A percentile compares a stretch with the other conserved stretches of the same genome.
phyloP scores from a whole-genome alignment of 2,888 invertebrate species.

The Caenorhabditis sp. region DNA sequence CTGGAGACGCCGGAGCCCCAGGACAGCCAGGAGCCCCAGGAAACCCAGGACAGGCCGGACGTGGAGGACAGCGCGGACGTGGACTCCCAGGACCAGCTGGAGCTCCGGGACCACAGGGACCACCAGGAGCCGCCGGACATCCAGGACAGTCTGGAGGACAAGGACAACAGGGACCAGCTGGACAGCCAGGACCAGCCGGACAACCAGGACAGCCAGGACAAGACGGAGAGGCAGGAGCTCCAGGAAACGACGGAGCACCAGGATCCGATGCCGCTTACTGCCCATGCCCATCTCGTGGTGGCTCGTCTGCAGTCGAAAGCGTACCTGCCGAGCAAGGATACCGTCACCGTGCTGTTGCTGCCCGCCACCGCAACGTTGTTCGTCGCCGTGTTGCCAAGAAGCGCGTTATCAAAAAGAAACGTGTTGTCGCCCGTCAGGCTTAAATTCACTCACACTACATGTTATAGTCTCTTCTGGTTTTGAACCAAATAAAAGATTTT shows the following conservation, averaged over 20 bases:
- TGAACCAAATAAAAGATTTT: slow-evolving; percentile 22
- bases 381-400: slow-evolving; percentile 49
- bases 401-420: slow-evolving; percentile 54
- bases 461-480: background rate
- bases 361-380: slow-evolving; percentile 35
- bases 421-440: slow-evolving; percentile 50
- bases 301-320: slow-evolving; percentile 29
- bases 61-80: slow-evolving; percentile 46
- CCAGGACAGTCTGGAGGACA: slow-evolving; percentile 58
- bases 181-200: slow-evolving; percentile 63
- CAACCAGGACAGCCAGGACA: slow-evolving; percentile 58
- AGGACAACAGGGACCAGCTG: slow-evolving; percentile 53
- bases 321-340: slow-evolving; percentile 35
- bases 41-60: slow-evolving; percentile 53
- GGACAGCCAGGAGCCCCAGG: slow-evolving; percentile 53
- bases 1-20: slow-evolving; percentile 49
- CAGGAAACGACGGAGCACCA: slow-evolving; percentile 60
- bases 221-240: slow-evolving; percentile 55
- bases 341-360: slow-evolving; percentile 45
- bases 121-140: slow-evolving; percentile 57
- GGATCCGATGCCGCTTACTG: slow-evolving; percentile 58
- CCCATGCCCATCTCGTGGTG: slow-evolving; percentile 57
- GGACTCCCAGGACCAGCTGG: slow-evolving; percentile 55
- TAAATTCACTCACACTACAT: slow-evolving; percentile 4
- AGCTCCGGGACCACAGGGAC: slow-evolving; percentile 56